Conservation (phyloP, 2,113 vertebrate genomes). For the Pogona vitticeps region DNA sequence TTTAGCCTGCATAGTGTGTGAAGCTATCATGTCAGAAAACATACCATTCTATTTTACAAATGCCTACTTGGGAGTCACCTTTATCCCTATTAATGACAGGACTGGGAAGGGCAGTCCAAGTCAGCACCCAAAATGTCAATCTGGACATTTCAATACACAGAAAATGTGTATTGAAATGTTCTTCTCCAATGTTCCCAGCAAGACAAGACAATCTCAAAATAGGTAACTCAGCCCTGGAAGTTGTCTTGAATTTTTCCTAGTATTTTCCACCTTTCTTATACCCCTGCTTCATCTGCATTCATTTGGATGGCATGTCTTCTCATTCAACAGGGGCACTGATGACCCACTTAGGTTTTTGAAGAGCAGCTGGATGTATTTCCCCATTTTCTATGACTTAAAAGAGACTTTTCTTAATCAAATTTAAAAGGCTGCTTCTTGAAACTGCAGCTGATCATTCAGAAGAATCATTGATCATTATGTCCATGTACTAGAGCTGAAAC, state of each 20-base stretch:
- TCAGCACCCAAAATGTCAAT: not conserved
- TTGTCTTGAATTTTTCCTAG: not conserved
- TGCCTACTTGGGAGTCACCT: not conserved
- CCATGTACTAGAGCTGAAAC: slow-evolving; percentile 31
- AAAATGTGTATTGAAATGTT: not conserved
- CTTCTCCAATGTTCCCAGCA: not conserved
- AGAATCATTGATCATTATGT: slow-evolving; percentile 36
- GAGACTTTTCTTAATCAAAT: slow-evolving; percentile 42
- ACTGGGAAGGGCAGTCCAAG: no score
- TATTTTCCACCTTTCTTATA: slow-evolving; percentile 22
- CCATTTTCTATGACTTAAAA: slow-evolving; percentile 31
- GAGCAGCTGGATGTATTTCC: not conserved
- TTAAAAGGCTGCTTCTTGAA: slow-evolving; percentile 50
- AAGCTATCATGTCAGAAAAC: no score
- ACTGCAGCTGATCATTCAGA: slow-evolving; percentile 41
- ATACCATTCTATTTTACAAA: not conserved
- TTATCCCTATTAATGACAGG: not conserved
- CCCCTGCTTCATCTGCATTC: slow-evolving; percentile 22
- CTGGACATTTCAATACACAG: not conserved
- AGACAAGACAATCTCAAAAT: not conserved
- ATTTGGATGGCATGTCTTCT: slow-evolving; percentile 4
- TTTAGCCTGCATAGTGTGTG: no score
- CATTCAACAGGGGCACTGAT: slow-evolving; percentile 19
- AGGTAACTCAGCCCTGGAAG: slow-evolving; percentile 16
- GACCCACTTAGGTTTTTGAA: slow-evolving; percentile 42